A percentile compares a stretch with the other conserved stretches of the same genome.
phyloP scores from a whole-genome alignment of 2,888 invertebrate genomes.

The Apotomis capreana region DNA sequence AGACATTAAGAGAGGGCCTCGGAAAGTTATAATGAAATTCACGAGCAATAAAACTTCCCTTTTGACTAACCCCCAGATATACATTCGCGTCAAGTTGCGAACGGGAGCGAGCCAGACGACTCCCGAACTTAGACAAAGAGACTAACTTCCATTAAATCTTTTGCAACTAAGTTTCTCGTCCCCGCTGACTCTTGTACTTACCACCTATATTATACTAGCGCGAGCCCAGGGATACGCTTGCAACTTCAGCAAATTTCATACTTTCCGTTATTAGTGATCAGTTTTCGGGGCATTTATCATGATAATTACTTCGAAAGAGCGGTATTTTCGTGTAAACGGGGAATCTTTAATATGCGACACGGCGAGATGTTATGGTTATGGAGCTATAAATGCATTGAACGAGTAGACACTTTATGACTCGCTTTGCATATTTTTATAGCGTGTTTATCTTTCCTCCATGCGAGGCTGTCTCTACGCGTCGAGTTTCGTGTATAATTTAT shows the following conservation, averaged over 20 bases:
- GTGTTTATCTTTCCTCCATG: conserved; percentile 26
- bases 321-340: neutral
- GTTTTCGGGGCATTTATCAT: conserved; percentile 25
- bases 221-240: conserved; percentile 17
- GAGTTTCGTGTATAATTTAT: conserved; percentile 30
- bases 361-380: conserved; percentile 11
- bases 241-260: conserved; percentile 36
- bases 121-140: conserved; percentile 79
- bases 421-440: conserved; percentile 31
- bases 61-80: conserved; percentile 79
- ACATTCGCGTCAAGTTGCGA: conserved; percentile 73
- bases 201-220: conserved; percentile 39
- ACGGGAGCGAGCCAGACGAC: conserved; percentile 70
- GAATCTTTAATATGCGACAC: conserved; percentile 19
- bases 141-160: conserved; percentile 82
- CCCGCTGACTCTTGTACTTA: conserved; percentile 46
- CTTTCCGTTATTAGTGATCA: conserved; percentile 30
- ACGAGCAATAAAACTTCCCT: conserved; percentile 82
- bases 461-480: neutral
- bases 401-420: conserved; percentile 24
- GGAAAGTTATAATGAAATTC: conserved; percentile 83
- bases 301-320: conserved; percentile 24
- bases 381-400: conserved; percentile 31
- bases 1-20: conserved; percentile 73
- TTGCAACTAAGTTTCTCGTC: conserved; percentile 76